A percentile compares a stretch with the other conserved stretches of the same genome.
These are phyloP conservation scores for Macrosoma leucophasiata DNA, from an alignment of 2,888 invertebrate genomes.

Conservation along the genomic window DNA sequence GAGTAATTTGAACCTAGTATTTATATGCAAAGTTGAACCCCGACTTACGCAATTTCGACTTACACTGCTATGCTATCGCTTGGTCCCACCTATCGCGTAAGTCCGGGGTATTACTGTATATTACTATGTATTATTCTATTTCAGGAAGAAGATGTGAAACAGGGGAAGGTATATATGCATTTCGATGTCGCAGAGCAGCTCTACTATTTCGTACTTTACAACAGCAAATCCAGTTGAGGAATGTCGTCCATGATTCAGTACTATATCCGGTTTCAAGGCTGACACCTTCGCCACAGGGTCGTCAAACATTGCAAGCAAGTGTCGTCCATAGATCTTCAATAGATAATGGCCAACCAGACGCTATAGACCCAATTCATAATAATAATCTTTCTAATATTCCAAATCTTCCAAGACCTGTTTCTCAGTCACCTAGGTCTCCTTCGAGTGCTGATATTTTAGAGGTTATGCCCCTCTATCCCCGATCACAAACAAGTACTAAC, in stretches of 20 bases:
- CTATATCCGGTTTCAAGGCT: constrained; percentile 55
- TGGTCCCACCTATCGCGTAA: too few species aligned
- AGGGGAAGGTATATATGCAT: constrained; percentile 96
- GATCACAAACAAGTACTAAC: constrained; percentile 46
- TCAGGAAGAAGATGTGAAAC: constrained; percentile 87
- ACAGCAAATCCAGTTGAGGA: constrained; percentile 84
- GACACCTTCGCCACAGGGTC: constrained; percentile 51
- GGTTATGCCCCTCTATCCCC: constrained; percentile 69
- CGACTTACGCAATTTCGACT: too few species aligned
- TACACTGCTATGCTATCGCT: too few species aligned
- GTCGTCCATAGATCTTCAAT: constrained; percentile 62
- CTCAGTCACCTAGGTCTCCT: constrained; percentile 63
- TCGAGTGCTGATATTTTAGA: constrained; percentile 74
- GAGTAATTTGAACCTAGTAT: too few species aligned
- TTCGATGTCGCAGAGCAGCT: constrained; percentile 91
- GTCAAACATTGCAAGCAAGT: constrained; percentile 61
- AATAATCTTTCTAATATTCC: constrained; percentile 40
- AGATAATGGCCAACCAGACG: constrained; percentile 57
- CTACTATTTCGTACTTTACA: constrained; percentile 91
- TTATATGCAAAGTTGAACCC: too few species aligned
- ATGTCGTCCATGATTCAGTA: constrained; percentile 57
- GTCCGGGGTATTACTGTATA: too few species aligned
- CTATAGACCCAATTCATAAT: constrained; percentile 32
- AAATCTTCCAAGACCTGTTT: constrained; percentile 35
- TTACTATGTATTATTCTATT: constrained; percentile 34